Percentiles rank a stretch among this genome's conserved stretches.
Conservation (phyloP, 2,888 invertebrate genomes). For the Marasmarcha lunaedactyla region DNA sequence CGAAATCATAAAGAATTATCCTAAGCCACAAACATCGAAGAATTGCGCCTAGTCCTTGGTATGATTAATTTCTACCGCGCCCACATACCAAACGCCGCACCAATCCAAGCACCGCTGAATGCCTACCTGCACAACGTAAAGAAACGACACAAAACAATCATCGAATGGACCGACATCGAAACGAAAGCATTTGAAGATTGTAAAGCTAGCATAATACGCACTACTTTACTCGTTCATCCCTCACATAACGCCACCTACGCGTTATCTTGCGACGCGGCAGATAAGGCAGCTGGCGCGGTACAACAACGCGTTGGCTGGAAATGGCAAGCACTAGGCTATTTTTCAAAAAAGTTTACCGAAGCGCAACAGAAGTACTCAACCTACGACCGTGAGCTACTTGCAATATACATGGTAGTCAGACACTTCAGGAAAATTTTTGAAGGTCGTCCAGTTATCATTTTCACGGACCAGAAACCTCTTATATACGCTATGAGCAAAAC, state of each 20-base stretch:
- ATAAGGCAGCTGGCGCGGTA: no score
- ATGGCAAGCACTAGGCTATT: not conserved
- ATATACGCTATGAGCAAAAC: slow-evolving; percentile 7
- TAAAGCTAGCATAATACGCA: slow-evolving; percentile 19
- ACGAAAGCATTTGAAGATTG: slow-evolving; percentile 12
- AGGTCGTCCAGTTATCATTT: slow-evolving; percentile 9
- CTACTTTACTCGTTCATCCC: slow-evolving; percentile 15
- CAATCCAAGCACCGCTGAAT: slow-evolving; percentile 21
- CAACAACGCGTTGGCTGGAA: no score
- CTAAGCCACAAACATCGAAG: slow-evolving; percentile 5
- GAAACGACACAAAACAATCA: slow-evolving; percentile 13
- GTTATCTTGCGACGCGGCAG: no score
- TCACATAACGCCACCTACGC: slow-evolving; percentile 8
- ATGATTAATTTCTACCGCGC: slow-evolving; percentile 27
- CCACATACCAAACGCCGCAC: slow-evolving; percentile 22
- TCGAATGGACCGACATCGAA: slow-evolving; percentile 14
- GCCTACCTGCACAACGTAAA: slow-evolving; percentile 12
- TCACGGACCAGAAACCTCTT: slow-evolving; percentile 6
- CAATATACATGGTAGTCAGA: slow-evolving; percentile 15
- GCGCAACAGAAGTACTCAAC: slow-evolving; percentile 25
- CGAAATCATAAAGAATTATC: no score
- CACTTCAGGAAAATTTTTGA: slow-evolving; percentile 16
- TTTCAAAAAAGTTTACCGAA: slow-evolving; percentile 18
- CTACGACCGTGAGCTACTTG: slow-evolving; percentile 16
- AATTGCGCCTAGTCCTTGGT: slow-evolving; percentile 8